phyloP scores from a whole-genome alignment of 2,113 vertebrate genomes.

The human region DNA sequence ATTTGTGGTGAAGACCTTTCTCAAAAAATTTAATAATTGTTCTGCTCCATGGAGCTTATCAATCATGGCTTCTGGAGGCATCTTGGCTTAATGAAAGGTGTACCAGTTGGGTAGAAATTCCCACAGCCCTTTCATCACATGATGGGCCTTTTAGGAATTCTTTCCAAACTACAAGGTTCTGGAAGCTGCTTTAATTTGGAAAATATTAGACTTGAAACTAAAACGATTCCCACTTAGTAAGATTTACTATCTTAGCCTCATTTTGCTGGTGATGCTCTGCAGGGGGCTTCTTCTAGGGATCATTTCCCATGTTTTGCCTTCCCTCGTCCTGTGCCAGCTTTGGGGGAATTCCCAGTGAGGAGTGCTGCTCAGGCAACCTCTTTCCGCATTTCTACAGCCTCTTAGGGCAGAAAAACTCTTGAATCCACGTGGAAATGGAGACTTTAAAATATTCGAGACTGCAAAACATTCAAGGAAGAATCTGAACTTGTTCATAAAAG shows the following conservation, averaged over 20 bases:
- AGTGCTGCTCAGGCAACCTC: background rate
- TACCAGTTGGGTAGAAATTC: background rate
- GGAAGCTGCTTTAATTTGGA: conserved; percentile 19
- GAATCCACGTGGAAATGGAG: background rate
- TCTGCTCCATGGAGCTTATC: background rate
- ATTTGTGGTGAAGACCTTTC: background rate
- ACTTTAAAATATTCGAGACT: background rate
- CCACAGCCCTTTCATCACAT: background rate
- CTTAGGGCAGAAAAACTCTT: background rate
- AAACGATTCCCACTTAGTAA: background rate
- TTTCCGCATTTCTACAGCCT: background rate
- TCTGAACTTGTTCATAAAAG: background rate
- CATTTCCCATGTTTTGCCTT: background rate
- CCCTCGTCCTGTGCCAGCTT: background rate
- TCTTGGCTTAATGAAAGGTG: background rate
- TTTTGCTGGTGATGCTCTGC: background rate
- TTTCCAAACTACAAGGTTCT: background rate
- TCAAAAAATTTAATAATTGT: background rate
- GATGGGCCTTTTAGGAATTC: background rate
- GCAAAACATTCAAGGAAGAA: background rate
- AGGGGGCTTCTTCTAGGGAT: background rate
- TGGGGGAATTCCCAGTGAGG: background rate
- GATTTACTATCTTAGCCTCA: background rate
- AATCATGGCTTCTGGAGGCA: background rate
- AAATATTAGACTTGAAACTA: background rate